These are phyloP conservation scores for Falco columbarius DNA, from an alignment of 2,797 vertebrate species.

Conservation along the genomic window DNA sequence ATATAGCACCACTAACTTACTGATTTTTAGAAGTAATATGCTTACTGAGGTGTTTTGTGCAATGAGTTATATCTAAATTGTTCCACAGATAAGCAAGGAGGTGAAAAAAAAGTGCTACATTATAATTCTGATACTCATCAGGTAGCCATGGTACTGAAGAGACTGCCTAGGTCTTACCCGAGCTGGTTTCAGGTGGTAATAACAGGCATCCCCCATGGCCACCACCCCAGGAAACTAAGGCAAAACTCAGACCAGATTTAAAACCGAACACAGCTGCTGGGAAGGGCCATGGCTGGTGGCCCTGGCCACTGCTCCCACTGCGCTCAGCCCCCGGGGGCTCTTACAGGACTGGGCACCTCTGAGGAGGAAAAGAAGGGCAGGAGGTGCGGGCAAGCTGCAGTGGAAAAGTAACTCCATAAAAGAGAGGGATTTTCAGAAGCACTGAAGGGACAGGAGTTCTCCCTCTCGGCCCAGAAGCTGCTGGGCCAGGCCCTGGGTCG, in stretches of 20 bases:
- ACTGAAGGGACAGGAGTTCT: not conserved
- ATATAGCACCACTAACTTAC: not conserved
- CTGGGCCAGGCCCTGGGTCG: not conserved
- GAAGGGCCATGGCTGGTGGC: not conserved
- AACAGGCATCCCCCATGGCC: not conserved
- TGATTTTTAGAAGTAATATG: too few species aligned
- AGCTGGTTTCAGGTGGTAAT: not conserved
- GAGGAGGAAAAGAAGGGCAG: not conserved
- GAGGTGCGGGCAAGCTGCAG: not conserved
- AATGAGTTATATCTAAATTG: not conserved
- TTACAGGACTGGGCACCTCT: accelerated
- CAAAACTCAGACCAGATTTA: not conserved
- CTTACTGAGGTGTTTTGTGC: not conserved
- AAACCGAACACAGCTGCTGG: not conserved
- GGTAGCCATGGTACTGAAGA: not conserved
- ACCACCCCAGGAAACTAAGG: not conserved
- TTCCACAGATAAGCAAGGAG: not conserved
- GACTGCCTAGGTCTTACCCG: not conserved
- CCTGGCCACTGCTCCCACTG: accelerated
- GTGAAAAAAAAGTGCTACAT: not conserved
- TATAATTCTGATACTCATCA: not conserved
- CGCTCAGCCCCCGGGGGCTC: not conserved
- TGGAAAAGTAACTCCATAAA: not conserved
- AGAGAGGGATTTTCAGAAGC: not conserved
- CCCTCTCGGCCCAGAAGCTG: not conserved